Percentiles rank a stretch among this genome's conserved stretches.
These are phyloP conservation scores for Cephus runcator DNA, from an alignment of 2,888 invertebrate genomes.

Conservation along the genomic window DNA sequence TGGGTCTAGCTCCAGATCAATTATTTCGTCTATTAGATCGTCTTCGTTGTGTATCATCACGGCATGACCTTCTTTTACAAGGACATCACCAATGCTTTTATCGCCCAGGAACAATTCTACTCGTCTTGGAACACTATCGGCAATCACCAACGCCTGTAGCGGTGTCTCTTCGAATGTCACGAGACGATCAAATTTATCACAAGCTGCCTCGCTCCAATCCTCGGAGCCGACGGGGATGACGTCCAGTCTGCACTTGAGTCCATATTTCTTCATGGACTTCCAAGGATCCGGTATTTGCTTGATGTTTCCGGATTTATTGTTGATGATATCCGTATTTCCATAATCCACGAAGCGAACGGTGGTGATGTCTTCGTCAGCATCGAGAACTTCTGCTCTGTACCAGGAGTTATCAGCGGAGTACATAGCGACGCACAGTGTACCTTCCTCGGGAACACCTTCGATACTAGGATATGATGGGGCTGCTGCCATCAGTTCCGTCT, in stretches of 20 bases:
- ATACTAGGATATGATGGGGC: slow-evolving; percentile 67
- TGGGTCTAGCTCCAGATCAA: slow-evolving; percentile 61
- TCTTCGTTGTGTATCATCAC: slow-evolving; percentile 40
- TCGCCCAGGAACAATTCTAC: slow-evolving; percentile 63
- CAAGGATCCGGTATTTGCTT: slow-evolving; percentile 73
- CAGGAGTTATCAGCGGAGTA: slow-evolving; percentile 87
- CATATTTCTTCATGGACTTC: slow-evolving; percentile 69
- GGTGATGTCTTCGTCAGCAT: slow-evolving; percentile 79
- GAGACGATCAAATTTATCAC: slow-evolving; percentile 68
- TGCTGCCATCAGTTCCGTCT: slow-evolving; percentile 71
- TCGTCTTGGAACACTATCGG: slow-evolving; percentile 50
- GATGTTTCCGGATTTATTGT: slow-evolving; percentile 71
- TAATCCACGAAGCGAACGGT: slow-evolving; percentile 83
- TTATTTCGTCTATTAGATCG: slow-evolving; percentile 47
- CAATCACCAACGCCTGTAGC: slow-evolving; percentile 49
- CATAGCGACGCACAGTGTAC: slow-evolving; percentile 78
- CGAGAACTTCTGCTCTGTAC: slow-evolving; percentile 92
- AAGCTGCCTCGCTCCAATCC: slow-evolving; percentile 74
- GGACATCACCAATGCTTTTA: slow-evolving; percentile 46
- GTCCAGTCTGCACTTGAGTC: slow-evolving; percentile 75
- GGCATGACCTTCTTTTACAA: slow-evolving; percentile 48
- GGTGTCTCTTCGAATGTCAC: slow-evolving; percentile 23
- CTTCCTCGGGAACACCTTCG: slow-evolving; percentile 69
- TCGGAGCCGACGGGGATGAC: slow-evolving; percentile 74
- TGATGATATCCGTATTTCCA: slow-evolving; percentile 81